Percentiles rank a stretch among this genome's conserved stretches.
Conservation (phyloP, 1,140 invertebrate species). For the Macrobrachium nipponense region DNA sequence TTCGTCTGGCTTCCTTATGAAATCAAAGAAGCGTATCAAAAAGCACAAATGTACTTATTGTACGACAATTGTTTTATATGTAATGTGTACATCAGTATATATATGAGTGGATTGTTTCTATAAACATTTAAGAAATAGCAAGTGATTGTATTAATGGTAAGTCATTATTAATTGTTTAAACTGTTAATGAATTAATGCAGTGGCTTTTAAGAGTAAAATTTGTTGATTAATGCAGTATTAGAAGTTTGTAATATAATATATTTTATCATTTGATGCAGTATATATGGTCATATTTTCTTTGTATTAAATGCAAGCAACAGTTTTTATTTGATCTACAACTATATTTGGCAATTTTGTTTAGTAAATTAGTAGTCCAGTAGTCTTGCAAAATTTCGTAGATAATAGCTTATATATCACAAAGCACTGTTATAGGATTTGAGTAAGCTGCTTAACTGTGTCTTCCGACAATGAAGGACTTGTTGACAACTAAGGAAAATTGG, state of each 20-base stretch:
- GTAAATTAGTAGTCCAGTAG: too few relatives aligned
- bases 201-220: too few relatives aligned
- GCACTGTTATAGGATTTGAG: constrained; percentile 10
- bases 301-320: too few relatives aligned
- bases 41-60: constrained; percentile 46
- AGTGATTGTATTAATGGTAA: too few relatives aligned
- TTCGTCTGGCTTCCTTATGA: constrained; percentile 31
- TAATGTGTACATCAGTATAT: constrained; percentile 10
- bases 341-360: too few relatives aligned
- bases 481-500: constrained; percentile 1
- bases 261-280: constrained; percentile 6
- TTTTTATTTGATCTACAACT: too few relatives aligned
- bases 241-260: constrained; percentile 6
- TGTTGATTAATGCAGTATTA: background rate
- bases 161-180: constrained; percentile 1
- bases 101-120: constrained; percentile 36
- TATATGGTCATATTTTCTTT: background rate
- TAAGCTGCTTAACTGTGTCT: constrained; percentile 45
- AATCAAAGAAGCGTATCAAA: constrained; percentile 36
- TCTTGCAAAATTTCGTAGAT: too few relatives aligned
- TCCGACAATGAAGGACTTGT: constrained; percentile 40
- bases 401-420: constrained; percentile 12
- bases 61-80: background rate
- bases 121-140: constrained; percentile 29
- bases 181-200: background rate